Evolutionary conservation across 92 coral and sea anemone species (phyloP).

Genomic region (Siderastrea siderea): DNA sequence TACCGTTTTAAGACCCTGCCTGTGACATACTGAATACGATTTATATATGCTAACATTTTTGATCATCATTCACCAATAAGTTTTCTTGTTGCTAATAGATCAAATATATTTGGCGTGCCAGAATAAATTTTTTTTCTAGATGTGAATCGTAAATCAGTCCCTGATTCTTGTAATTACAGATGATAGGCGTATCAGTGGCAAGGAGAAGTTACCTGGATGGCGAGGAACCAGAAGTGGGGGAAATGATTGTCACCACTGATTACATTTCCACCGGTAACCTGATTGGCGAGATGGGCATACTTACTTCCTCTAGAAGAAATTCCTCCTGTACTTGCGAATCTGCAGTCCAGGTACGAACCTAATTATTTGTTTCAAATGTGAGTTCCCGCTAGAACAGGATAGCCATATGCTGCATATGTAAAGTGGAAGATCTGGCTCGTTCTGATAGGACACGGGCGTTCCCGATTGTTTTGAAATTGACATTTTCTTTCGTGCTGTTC

Average conservation of each 20-base stretch:
- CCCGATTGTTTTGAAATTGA: neutral
- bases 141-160: too few relatives aligned
- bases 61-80: too few relatives aligned
- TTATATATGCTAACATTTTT: too few relatives aligned
- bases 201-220: slow-evolving; percentile 47
- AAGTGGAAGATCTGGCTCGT: too few relatives aligned
- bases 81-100: too few relatives aligned
- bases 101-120: neutral
- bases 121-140: neutral
- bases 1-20: too few relatives aligned
- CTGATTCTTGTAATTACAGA: slow-evolving; percentile 51
- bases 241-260: slow-evolving; percentile 93
- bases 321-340: slow-evolving; percentile 97
- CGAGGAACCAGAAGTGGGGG: slow-evolving; percentile 76
- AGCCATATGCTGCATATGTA: too few relatives aligned
- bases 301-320: slow-evolving; percentile 83
- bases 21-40: too few relatives aligned
- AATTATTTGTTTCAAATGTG: too few relatives aligned
- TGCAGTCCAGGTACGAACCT: slow-evolving; percentile 82
- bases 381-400: too few relatives aligned
- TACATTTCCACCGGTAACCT: slow-evolving; percentile 93
- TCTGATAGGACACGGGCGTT: too few relatives aligned
- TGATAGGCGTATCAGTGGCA: slow-evolving; percentile 96
- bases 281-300: slow-evolving; percentile 92
- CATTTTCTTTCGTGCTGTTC: neutral